These are phyloP conservation scores for Helicoverpa zea DNA, from an alignment of 1,140 invertebrate genomes.

Conservation along the genomic window DNA sequence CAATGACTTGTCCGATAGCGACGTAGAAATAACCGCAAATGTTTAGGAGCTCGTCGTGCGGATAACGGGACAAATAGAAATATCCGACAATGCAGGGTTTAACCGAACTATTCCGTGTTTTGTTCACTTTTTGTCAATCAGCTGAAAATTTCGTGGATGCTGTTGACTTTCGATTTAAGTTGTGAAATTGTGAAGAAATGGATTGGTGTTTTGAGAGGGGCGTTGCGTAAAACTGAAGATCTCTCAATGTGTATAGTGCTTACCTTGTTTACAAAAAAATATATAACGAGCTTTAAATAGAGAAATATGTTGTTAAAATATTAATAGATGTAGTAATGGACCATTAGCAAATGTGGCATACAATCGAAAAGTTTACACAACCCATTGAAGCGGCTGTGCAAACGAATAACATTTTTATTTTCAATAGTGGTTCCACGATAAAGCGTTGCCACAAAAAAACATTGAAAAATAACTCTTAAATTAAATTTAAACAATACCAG, in stretches of 20 bases:
- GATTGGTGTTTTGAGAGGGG: too few species aligned
- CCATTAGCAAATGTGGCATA: too few species aligned
- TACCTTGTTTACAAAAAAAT: too few species aligned
- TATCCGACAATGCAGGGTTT: constrained; percentile 9
- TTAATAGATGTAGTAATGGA: too few species aligned
- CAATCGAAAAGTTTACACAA: not conserved
- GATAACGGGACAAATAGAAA: constrained; percentile 36
- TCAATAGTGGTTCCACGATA: not conserved
- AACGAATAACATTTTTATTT: constrained; percentile 4
- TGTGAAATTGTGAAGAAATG: too few species aligned
- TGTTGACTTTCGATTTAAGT: constrained; percentile 1
- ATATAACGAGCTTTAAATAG: too few species aligned
- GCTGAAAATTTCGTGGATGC: not conserved
- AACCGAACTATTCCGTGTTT: constrained; percentile 13
- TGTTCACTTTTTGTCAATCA: constrained; percentile 28
- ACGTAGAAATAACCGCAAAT: constrained; percentile 10
- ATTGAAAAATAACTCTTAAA: constrained; percentile 3
- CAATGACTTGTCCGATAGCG: constrained; percentile 15
- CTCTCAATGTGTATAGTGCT: too few species aligned
- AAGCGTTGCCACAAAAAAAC: not conserved
- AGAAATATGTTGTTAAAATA: too few species aligned
- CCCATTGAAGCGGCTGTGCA: not conserved
- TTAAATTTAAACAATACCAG: not conserved
- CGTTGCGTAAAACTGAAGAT: too few species aligned
- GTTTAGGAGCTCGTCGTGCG: constrained; percentile 31